Base-by-base conservation (phyloP, 2,113 vertebrate genomes). In the Rhinopithecus roxellana region DNA sequence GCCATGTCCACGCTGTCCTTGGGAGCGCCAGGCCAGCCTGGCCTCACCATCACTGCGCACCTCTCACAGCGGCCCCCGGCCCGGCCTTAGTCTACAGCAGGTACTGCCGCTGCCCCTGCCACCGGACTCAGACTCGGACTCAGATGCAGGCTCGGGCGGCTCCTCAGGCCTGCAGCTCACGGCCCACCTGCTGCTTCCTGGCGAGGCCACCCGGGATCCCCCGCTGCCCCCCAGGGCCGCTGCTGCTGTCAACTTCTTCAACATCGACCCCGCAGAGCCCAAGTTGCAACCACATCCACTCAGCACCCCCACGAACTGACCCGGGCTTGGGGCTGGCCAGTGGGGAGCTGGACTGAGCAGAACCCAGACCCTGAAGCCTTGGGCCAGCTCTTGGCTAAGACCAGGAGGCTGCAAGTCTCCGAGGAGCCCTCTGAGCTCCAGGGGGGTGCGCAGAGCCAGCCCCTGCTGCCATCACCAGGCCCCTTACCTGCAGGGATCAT, bases 41-140 rank as follows among this genome's bases (percentile, higher is more conserved):
- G 98, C 99, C 78, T 99, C 99, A 0, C 99, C 99, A 52, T 99
- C 99, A 93, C 97, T 99, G 93, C 98, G 99, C 87, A 99, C 99
- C 94, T 99, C 99, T 35, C 99, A 99, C 97, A 99, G 99, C 0
- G 99, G 98, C 0, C 92, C 98, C 5, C 98, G 98, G 3, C 90
- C 99, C 0, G 98, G 98, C 81, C 90, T 98, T 0, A 98, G 99
- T 72, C 98, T 99, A 96, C 98, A 97, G 97, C 99, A 98, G 0
- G 98, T 98, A 23, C 96, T 98, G 74, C 95, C 98, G 27, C 78
- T 99, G 43, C 99, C 98, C 78, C 99, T 99, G 0, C 99, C 98
- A 3, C 98, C 98, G 0, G 94, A 72, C 81, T 85, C 92, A 0
- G 96, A 88, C 57, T 95, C 90, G 6, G 98, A 0, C 96, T 98